Conservation (phyloP, 2,113 vertebrate species). For the Rhea americana region DNA sequence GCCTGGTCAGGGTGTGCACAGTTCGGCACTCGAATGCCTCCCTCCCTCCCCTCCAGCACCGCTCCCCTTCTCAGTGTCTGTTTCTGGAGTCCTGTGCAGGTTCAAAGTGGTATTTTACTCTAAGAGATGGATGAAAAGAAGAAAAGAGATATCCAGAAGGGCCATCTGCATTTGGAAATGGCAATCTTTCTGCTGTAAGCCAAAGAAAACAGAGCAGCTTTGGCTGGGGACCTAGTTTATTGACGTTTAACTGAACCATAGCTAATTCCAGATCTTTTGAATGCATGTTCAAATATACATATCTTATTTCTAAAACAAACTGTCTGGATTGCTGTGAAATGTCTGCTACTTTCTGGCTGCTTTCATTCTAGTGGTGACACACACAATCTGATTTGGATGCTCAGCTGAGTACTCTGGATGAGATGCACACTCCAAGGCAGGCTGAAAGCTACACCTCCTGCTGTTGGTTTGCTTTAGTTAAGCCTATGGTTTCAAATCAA, state of each 20-base stretch:
- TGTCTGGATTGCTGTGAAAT: rapidly evolving
- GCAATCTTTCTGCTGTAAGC: rapidly evolving
- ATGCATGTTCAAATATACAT: background rate
- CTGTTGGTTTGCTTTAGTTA: background rate
- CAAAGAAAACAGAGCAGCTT: background rate
- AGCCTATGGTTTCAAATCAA: background rate
- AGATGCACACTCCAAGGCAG: background rate
- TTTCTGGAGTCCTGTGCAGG: background rate
- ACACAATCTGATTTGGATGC: rapidly evolving
- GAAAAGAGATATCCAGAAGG: background rate
- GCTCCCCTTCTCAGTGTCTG: background rate
- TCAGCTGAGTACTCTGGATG: background rate
- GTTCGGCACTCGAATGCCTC: background rate
- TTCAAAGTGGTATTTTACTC: background rate
- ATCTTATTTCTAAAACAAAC: background rate
- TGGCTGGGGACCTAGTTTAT: background rate
- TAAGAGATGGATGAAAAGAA: background rate
- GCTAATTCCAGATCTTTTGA: background rate
- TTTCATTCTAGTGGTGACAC: background rate
- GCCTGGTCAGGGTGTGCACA: background rate
- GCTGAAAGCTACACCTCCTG: background rate
- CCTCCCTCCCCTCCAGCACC: background rate
- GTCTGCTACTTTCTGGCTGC: background rate
- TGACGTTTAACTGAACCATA: background rate
- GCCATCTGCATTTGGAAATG: background rate